Conservation (phyloP, 2,113 vertebrate genomes). For the Eulemur macaco region DNA sequence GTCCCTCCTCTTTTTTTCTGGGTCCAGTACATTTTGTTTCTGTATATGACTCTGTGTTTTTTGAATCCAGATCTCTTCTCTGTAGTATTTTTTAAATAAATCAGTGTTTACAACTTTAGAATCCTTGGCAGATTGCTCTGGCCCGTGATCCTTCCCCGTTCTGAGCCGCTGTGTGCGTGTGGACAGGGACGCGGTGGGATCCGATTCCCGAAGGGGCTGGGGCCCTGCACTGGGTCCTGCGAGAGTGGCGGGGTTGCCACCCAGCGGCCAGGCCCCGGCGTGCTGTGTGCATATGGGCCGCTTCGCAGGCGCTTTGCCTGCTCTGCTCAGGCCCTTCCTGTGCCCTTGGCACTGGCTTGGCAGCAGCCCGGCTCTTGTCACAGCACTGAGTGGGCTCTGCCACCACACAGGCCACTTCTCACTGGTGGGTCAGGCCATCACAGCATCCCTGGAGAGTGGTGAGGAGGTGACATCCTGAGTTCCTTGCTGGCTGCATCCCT, state of each 20-base stretch:
- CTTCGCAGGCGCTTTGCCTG: neutral
- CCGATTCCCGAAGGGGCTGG: neutral
- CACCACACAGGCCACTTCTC: fast-evolving
- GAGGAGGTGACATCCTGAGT: neutral
- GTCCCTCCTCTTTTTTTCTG: constrained; percentile 66
- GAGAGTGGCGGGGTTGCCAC: too few species aligned
- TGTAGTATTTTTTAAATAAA: constrained; percentile 89
- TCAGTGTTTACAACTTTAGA: constrained; percentile 79
- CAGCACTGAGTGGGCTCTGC: neutral
- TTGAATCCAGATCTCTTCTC: constrained; percentile 82
- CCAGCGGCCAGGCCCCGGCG: neutral
- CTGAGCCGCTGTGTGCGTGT: fast-evolving
- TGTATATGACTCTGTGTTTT: constrained; percentile 76
- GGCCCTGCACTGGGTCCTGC: fast-evolving
- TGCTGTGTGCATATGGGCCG: neutral
- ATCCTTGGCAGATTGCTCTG: neutral
- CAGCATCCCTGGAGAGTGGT: fast-evolving
- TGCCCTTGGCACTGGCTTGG: neutral
- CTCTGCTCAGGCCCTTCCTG: neutral
- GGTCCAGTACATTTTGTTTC: constrained; percentile 83
- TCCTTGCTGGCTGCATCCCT: neutral
- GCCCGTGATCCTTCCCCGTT: neutral
- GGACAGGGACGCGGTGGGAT: neutral
- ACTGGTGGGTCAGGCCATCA: neutral
- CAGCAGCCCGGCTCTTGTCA: neutral